A percentile compares a stretch with the other conserved stretches of the same genome.
Evolutionary conservation across 2,113 vertebrate species (phyloP).

Genomic region (Taurulus bubalis): DNA sequence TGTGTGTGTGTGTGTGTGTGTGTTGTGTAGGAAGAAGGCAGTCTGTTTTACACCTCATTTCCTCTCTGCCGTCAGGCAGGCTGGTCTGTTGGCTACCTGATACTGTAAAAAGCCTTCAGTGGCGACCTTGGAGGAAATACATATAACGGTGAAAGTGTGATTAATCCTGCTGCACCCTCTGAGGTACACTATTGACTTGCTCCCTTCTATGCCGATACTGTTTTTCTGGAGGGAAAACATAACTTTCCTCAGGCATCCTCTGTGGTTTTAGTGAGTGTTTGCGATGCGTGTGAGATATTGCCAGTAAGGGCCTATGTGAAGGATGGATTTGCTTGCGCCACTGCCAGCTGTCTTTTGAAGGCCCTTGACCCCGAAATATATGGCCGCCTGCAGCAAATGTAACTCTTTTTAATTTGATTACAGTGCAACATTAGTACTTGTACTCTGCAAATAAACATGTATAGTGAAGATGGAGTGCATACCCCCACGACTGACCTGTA

Average conservation of each 20-base stretch:
- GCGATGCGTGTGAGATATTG: slow-evolving; percentile 44
- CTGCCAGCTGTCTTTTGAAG: slow-evolving; percentile 69
- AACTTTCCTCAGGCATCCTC: slow-evolving; percentile 24
- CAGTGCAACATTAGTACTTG: slow-evolving; percentile 39
- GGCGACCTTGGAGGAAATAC: slow-evolving; percentile 23
- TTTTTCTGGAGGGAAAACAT: slow-evolving; percentile 35
- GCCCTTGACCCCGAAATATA: slow-evolving; percentile 64
- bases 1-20: not conserved
- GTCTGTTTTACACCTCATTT: slow-evolving; percentile 69
- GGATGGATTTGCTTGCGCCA: slow-evolving; percentile 53
- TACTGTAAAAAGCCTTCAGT: slow-evolving; percentile 34
- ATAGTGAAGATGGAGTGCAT: slow-evolving; percentile 35
- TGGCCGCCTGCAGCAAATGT: slow-evolving; percentile 48
- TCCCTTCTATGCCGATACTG: slow-evolving; percentile 10
- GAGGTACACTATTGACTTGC: slow-evolving; percentile 27
- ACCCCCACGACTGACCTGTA: slow-evolving; percentile 8
- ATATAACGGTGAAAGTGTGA: slow-evolving; percentile 40
- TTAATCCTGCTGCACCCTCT: slow-evolving; percentile 37
- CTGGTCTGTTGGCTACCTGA: slow-evolving; percentile 47
- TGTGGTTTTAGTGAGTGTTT: slow-evolving; percentile 42
- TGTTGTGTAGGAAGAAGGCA: slow-evolving; percentile 25
- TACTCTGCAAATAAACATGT: slow-evolving; percentile 64
- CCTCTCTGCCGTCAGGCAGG: slow-evolving; percentile 37
- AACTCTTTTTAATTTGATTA: slow-evolving; percentile 44
- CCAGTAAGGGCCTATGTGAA: slow-evolving; percentile 55